A percentile compares a stretch with the other conserved stretches of the same genome.
Conservation (phyloP, 2,888 invertebrate genomes). For the Tromatobia lineatoria region DNA sequence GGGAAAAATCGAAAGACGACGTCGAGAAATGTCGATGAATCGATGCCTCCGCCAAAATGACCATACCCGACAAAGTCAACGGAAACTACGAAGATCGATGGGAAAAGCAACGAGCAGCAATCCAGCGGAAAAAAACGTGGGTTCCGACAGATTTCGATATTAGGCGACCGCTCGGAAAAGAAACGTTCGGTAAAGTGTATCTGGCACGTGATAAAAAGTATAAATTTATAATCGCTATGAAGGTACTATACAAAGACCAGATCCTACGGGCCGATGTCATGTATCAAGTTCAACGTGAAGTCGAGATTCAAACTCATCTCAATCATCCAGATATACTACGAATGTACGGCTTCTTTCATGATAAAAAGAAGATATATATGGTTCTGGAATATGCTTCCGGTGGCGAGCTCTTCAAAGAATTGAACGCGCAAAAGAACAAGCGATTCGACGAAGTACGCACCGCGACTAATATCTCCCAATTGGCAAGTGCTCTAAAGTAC, state of each 20-base stretch:
- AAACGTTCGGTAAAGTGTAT: conserved; percentile 99
- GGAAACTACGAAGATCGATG: no score
- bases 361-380: conserved; percentile 96
- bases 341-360: conserved; percentile 98
- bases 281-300: conserved; percentile 97
- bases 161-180: conserved; percentile 96
- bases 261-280: conserved; percentile 95
- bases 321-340: conserved; percentile 97
- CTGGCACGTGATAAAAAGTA: conserved; percentile 96
- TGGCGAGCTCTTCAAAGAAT: conserved; percentile 92
- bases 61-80: conserved; percentile 47
- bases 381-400: conserved; percentile 98
- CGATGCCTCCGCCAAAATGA: conserved; percentile 71
- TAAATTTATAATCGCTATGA: conserved; percentile 93
- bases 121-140: conserved; percentile 86
- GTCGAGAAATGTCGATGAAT: not conserved
- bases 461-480: conserved; percentile 93
- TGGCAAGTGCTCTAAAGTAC: conserved; percentile 95
- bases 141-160: conserved; percentile 96
- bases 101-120: no score
- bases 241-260: conserved; percentile 96
- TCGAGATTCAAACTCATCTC: conserved; percentile 98
- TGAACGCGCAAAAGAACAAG: conserved; percentile 90
- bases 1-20: conserved; percentile 7
- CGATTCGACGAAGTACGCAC: conserved; percentile 92